phyloP scores from a whole-genome alignment of 2,888 invertebrate genomes.

The Zonitis immaculata region DNA sequence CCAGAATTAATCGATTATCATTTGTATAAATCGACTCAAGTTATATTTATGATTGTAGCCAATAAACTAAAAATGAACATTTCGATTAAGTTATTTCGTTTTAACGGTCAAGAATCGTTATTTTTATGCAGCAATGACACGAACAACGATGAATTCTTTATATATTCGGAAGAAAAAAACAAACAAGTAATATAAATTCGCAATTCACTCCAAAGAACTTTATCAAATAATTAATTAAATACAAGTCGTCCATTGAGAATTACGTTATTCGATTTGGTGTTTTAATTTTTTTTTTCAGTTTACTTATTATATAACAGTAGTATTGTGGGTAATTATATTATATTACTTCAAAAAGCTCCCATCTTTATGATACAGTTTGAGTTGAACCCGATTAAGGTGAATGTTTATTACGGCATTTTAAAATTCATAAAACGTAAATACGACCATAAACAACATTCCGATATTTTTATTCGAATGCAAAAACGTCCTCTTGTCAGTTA shows the following conservation, averaged over 20 bases:
- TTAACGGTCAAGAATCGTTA: conserved; percentile 12
- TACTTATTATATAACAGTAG: neutral
- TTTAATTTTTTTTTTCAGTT: neutral
- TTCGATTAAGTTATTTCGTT: conserved; percentile 16
- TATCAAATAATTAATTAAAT: neutral
- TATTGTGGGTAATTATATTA: too few relatives aligned
- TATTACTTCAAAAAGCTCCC: conserved; percentile 4
- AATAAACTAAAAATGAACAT: conserved; percentile 6
- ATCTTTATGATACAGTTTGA: conserved; percentile 16
- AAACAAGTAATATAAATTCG: neutral
- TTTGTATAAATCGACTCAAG: too few relatives aligned
- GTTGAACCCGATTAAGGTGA: conserved; percentile 14
- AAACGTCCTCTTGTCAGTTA: conserved; percentile 4
- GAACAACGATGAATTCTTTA: conserved; percentile 1
- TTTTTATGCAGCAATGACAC: conserved; percentile 10
- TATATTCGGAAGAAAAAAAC: neutral
- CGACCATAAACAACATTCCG: conserved; percentile 6
- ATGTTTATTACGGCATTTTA: conserved; percentile 15
- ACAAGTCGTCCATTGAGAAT: neutral
- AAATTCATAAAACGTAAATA: conserved; percentile 16
- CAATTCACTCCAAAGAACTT: neutral
- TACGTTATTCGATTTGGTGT: neutral
- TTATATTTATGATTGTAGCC: conserved; percentile 6
- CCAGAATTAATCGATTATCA: neutral
- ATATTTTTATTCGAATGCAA: conserved; percentile 8